phyloP scores from a whole-genome alignment of 1,140 invertebrate species.

The Rhopalosiphum maidis region DNA sequence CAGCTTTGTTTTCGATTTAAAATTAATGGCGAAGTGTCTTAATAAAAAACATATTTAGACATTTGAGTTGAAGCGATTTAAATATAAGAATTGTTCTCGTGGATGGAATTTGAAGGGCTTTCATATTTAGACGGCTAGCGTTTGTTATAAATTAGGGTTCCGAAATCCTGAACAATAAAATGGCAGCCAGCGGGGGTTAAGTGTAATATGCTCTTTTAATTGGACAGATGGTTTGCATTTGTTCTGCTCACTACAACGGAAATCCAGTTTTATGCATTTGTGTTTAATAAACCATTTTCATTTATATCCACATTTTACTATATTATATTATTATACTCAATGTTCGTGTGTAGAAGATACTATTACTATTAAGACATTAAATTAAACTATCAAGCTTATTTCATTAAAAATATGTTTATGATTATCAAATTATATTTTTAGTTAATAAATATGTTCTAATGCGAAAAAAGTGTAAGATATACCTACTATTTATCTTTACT shows the following conservation, averaged over 20 bases:
- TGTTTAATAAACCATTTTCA: constrained; percentile 9
- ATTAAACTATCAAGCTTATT: neutral
- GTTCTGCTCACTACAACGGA: constrained; percentile 12
- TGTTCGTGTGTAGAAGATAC: neutral
- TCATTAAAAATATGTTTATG: neutral
- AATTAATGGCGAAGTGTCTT: neutral
- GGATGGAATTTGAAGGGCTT: neutral
- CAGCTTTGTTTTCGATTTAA: neutral
- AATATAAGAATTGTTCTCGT: neutral
- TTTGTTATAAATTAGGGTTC: constrained; percentile 46
- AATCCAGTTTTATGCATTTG: constrained; percentile 32
- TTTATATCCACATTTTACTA: neutral
- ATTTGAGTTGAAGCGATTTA: neutral
- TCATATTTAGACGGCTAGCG: constrained; percentile 26
- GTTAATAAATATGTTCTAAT: neutral
- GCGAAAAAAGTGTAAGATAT: neutral
- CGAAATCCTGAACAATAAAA: constrained; percentile 36
- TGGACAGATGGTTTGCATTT: constrained; percentile 50
- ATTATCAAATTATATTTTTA: neutral
- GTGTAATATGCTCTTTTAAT: constrained; percentile 45
- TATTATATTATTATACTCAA: neutral
- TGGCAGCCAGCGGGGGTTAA: constrained; percentile 42
- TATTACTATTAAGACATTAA: neutral
- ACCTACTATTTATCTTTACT: neutral
- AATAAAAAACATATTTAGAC: neutral